Evolutionary conservation across 2,888 invertebrate genomes (phyloP).

Genomic region (Pinctada fucata): DNA sequence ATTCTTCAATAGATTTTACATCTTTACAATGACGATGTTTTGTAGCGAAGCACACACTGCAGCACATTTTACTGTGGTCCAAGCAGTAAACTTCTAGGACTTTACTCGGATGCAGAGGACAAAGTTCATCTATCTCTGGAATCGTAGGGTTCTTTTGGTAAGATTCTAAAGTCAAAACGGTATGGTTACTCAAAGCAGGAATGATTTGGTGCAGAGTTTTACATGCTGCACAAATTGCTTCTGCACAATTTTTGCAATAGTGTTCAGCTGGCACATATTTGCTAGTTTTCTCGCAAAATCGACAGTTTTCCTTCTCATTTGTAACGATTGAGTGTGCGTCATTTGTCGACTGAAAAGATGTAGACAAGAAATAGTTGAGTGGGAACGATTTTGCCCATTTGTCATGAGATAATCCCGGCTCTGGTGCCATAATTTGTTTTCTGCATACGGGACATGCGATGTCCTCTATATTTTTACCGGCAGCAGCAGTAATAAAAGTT

Average conservation of each 20-base stretch:
- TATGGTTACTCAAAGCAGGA: neutral
- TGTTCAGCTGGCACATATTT: neutral
- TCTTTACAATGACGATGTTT: constrained; percentile 3
- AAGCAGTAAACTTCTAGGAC: constrained; percentile 8
- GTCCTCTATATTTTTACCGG: no score
- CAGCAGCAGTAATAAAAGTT: no score
- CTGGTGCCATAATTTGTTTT: neutral
- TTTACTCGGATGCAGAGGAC: constrained; percentile 4
- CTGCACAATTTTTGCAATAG: constrained; percentile 21
- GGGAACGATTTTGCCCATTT: constrained; percentile 8
- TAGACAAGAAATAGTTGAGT: neutral
- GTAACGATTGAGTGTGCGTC: neutral
- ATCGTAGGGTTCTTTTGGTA: neutral
- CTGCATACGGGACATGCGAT: constrained; percentile 8
- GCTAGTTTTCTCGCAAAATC: neutral
- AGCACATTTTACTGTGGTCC: constrained; percentile 16
- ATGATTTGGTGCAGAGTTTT: neutral
- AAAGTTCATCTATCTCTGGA: neutral
- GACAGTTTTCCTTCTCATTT: neutral
- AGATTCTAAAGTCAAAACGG: neutral
- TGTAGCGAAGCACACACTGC: constrained; percentile 9
- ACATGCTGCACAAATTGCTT: constrained; percentile 19
- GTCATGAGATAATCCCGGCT: neutral
- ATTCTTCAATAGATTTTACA: constrained; percentile 9
- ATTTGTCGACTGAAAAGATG: neutral